Evolutionary conservation across 1,140 invertebrate species (phyloP).

Genomic region (Nomia melanderi): DNA sequence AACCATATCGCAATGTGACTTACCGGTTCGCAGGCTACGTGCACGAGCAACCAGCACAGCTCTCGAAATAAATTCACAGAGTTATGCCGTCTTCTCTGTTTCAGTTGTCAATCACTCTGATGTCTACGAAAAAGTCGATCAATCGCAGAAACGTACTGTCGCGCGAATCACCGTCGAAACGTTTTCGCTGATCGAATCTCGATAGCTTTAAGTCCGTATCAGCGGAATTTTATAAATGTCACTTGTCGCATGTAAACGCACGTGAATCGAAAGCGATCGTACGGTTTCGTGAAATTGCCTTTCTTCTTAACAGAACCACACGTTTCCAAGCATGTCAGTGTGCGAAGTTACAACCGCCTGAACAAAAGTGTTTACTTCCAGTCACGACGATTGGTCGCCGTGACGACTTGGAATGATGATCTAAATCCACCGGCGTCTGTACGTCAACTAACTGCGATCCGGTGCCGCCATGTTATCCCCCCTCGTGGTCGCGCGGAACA

Average conservation of each 20-base stretch:
- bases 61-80: not conserved
- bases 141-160: slow-evolving; percentile 18
- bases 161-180: not conserved
- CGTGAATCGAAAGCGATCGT: not conserved
- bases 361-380: too few species aligned
- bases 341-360: not conserved
- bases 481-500: slow-evolving; percentile 34
- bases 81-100: not conserved
- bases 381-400: not conserved
- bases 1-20: not conserved
- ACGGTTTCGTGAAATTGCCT: not conserved
- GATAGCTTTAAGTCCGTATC: not conserved
- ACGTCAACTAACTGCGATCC: slow-evolving; percentile 39
- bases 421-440: slow-evolving; percentile 16
- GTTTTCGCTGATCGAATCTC: not conserved
- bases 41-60: too few species aligned
- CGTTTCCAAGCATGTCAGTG: not conserved
- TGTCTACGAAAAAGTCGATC: not conserved
- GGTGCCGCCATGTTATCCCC: slow-evolving; percentile 39
- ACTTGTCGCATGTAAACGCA: slow-evolving; percentile 8
- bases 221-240: slow-evolving; percentile 13
- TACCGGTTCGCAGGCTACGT: slow-evolving; percentile 4
- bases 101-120: not conserved
- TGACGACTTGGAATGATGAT: not conserved
- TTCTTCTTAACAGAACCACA: too few species aligned